Evolutionary conservation across 64 coral and sea anemone genomes (phyloP), one percentile per base, ranked within the genome.

Genomic region (Astreopora myriophthalma): DNA sequence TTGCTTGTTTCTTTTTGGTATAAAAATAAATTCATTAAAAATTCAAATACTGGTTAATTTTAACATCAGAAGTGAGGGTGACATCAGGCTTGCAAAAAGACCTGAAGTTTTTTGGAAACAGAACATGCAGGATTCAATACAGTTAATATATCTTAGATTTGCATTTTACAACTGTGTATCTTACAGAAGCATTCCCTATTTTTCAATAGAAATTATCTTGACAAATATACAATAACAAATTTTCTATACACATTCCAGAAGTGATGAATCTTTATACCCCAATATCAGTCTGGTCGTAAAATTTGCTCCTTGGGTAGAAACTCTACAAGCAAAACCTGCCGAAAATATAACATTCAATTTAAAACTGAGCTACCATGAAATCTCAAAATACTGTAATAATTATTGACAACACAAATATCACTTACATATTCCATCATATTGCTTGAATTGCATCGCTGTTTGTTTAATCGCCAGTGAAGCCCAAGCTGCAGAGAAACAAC

Each of bases 381-480:
- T 4, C 42, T 46, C 42, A 46, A 46, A 46, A 46, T 46, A 11
- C 4, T 46, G 4, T 46, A 6, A 11, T 46, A 6, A 46, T 46
- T 46, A 6, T 46, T 46, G 11, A n/a, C n/a, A 14, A 12, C 3
- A 24, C 24, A 39, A 9, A 10, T 12, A 25, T 32, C 13, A 96
- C 97, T 99, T 51, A 99, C 97, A 94, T 99, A 99, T 99, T 99
- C 97, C 93, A 95, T 99, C 97, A 99, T 99, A 69, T 95, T 99
- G 69, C 94, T 93, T 40, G 93, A 95, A 65, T 92, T 88, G 48
- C 97, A 99, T 52, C 76, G 90, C 32, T 99, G 97, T 95, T 95
- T 99, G 24, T 81, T 95, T 23, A 99, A 49, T 27, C 90, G 73
- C 94, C 94, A 99, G 58, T 95, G 88, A 36, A 99, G 89, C 22